A percentile compares a stretch with the other conserved stretches of the same genome.
Conservation (phyloP, 2,888 invertebrate species). For the Hirudinaria manillensis region DNA sequence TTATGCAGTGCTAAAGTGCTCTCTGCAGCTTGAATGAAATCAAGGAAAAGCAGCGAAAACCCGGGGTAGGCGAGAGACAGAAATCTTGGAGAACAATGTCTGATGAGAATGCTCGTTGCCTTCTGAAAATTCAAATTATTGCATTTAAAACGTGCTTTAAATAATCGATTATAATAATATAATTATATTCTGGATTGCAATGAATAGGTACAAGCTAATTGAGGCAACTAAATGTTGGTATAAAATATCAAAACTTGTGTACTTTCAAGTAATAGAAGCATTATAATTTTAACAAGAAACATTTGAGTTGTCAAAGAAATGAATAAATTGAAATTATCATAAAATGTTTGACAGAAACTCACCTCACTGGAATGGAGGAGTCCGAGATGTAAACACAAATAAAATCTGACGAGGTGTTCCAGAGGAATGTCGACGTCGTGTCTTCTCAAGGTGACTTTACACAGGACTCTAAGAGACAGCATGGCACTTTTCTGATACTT, state of each 20-base stretch:
- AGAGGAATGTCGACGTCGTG: conserved; percentile 68
- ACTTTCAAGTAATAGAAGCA: too few relatives aligned
- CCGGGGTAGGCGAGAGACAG: conserved; percentile 81
- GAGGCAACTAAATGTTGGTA: too few relatives aligned
- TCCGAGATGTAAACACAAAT: conserved; percentile 71
- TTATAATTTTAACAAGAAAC: too few relatives aligned
- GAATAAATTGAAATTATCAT: too few relatives aligned
- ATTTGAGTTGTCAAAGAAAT: too few relatives aligned
- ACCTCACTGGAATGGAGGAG: conserved; percentile 45
- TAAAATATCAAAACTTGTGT: too few relatives aligned
- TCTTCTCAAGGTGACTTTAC: conserved; percentile 70
- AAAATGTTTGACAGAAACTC: too few relatives aligned
- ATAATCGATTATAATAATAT: too few relatives aligned
- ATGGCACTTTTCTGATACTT: conserved; percentile 74
- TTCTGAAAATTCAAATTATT: conserved; percentile 60
- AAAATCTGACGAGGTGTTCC: conserved; percentile 77
- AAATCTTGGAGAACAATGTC: conserved; percentile 75
- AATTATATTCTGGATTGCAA: too few relatives aligned
- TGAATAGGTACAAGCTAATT: too few relatives aligned
- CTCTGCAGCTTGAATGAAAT: conserved; percentile 83
- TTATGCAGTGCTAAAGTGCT: conserved; percentile 70
- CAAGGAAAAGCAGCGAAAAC: conserved; percentile 75
- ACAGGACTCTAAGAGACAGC: conserved; percentile 77
- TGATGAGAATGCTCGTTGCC: conserved; percentile 70
- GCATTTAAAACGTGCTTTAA: too few relatives aligned